A percentile compares a stretch with the other conserved stretches of the same genome.
These are phyloP conservation scores for Scortum barcoo DNA, from an alignment of 2,113 vertebrate genomes.

Conservation along the genomic window DNA sequence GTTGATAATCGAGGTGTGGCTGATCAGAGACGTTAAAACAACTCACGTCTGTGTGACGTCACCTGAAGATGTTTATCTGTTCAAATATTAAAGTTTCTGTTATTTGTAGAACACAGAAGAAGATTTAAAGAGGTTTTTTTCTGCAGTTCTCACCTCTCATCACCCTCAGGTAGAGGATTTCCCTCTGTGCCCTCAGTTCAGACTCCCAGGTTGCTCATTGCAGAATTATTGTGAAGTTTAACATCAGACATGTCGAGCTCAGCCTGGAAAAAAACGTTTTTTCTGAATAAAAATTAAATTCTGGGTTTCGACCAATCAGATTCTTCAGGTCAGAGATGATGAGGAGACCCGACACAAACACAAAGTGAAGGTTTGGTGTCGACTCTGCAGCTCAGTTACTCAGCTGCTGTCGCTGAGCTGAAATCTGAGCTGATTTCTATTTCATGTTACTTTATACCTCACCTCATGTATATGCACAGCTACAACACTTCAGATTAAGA, in stretches of 20 bases:
- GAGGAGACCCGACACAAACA: no score
- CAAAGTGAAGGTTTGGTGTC: no score
- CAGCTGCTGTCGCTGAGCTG: no score
- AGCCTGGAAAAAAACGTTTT: no score
- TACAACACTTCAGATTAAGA: no score
- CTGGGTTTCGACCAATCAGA: no score
- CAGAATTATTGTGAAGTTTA: neutral
- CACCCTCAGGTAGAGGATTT: neutral
- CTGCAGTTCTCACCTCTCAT: neutral
- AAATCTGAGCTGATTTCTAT: no score
- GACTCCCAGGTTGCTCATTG: neutral
- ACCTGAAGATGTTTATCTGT: neutral
- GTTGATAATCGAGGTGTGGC: neutral
- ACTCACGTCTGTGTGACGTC: slow-evolving; percentile 4
- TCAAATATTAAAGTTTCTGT: neutral
- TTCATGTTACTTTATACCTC: no score
- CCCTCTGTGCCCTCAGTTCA: neutral
- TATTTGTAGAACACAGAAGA: neutral
- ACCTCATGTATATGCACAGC: no score
- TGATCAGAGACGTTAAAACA: neutral
- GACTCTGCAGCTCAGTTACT: no score
- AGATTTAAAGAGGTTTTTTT: neutral
- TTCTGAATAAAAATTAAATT: no score
- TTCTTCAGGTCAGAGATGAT: no score
- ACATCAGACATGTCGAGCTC: neutral